These are phyloP conservation scores for Erebia aethiops DNA, from an alignment of 2,888 invertebrate species.

Conservation along the genomic window DNA sequence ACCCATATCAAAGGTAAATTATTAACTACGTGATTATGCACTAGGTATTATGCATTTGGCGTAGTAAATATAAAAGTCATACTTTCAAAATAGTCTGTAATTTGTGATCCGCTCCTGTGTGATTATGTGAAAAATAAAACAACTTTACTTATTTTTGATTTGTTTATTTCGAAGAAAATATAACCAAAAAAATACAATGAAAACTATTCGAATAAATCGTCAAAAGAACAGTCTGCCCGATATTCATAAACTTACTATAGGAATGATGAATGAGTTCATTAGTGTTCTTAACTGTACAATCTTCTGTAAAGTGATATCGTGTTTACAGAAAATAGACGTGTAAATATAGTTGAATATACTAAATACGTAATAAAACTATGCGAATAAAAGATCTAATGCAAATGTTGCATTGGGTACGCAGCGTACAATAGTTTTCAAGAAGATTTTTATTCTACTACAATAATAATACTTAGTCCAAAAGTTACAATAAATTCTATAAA, in stretches of 20 bases:
- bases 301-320: neutral
- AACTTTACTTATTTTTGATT: conserved; percentile 46
- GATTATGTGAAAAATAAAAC: conserved; percentile 48
- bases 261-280: conserved; percentile 46
- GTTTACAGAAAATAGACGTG: conserved; percentile 4
- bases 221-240: conserved; percentile 60
- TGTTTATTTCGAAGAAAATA: conserved; percentile 62
- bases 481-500: conserved; percentile 31
- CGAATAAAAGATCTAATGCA: conserved; percentile 22
- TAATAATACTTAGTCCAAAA: conserved; percentile 31
- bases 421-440: conserved; percentile 13
- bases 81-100: neutral
- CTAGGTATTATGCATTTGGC: no score
- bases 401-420: conserved; percentile 19
- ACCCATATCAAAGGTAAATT: no score
- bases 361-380: conserved; percentile 23
- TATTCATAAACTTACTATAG: conserved; percentile 45
- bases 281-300: neutral
- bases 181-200: conserved; percentile 50
- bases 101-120: neutral
- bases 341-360: conserved; percentile 4
- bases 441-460: conserved; percentile 17
- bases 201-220: conserved; percentile 50
- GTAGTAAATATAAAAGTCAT: no score
- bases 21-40: no score